A percentile compares a stretch with the other conserved stretches of the same genome.
These are phyloP conservation scores for Pocota personata DNA, from an alignment of 2,888 invertebrate species.

Conservation along the genomic window DNA sequence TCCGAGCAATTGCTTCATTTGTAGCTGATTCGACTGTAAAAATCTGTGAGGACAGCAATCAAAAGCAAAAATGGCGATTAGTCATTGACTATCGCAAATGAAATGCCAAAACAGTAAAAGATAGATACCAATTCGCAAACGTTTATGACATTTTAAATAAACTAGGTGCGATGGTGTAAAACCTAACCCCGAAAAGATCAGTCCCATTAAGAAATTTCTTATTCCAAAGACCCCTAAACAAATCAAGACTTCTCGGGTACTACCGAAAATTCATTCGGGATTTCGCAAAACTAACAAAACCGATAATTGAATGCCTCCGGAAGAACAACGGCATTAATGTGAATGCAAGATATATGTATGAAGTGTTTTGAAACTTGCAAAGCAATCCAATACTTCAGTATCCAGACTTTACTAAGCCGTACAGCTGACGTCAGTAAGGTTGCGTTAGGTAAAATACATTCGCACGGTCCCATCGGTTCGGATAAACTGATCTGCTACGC, in stretches of 20 bases:
- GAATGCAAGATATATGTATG: constrained; percentile 13
- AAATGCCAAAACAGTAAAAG: constrained; percentile 59
- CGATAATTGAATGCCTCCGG: neutral
- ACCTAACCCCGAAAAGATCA: constrained; percentile 27
- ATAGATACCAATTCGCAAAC: constrained; percentile 62
- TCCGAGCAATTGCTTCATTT: too few species aligned
- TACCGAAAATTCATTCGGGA: too few species aligned
- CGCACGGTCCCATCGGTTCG: constrained; percentile 67
- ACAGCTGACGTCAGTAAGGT: constrained; percentile 50
- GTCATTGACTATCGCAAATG: constrained; percentile 58
- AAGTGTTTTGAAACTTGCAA: constrained; percentile 45
- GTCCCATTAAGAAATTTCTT: too few species aligned
- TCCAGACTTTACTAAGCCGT: constrained; percentile 74
- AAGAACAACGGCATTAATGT: constrained; percentile 1
- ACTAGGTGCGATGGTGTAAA: constrained; percentile 44
- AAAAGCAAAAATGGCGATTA: constrained; percentile 57
- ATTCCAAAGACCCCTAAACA: constrained; percentile 33
- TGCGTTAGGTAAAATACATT: too few species aligned
- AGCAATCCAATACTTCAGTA: constrained; percentile 78
- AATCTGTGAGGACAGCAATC: constrained; percentile 42
- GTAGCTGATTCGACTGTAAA: too few species aligned
- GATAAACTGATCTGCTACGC: too few species aligned
- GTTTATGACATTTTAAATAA: constrained; percentile 68
- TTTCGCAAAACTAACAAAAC: too few species aligned
- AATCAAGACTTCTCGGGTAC: too few species aligned